phyloP scores from a whole-genome alignment of 2,113 vertebrate genomes.

The Numenius arquata region DNA sequence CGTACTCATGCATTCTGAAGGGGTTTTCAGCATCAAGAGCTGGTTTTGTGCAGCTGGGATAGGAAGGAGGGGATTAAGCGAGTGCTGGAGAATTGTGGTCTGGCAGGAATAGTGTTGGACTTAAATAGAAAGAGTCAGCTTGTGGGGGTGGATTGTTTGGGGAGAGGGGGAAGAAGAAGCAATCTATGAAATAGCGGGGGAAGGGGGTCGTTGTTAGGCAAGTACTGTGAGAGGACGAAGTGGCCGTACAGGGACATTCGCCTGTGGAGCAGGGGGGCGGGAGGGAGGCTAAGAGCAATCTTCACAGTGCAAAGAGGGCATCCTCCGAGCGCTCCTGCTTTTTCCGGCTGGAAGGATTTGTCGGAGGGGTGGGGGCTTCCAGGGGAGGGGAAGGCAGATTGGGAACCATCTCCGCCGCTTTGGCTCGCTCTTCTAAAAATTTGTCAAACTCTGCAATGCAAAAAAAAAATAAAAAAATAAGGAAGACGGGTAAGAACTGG shows the following conservation, averaged over 20 bases:
- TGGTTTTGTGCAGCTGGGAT: conserved; percentile 52
- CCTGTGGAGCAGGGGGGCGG: neutral
- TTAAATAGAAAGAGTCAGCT: conserved; percentile 69
- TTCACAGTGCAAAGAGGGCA: conserved; percentile 88
- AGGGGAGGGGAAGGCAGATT: conserved; percentile 83
- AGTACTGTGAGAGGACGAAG: conserved; percentile 1
- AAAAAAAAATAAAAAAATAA: neutral
- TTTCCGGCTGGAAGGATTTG: conserved; percentile 77
- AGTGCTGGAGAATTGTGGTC: conserved; percentile 24
- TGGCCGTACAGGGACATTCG: neutral
- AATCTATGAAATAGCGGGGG: neutral
- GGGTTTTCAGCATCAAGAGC: conserved; percentile 43
- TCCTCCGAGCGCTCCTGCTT: conserved; percentile 87
- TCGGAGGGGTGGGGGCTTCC: conserved; percentile 73
- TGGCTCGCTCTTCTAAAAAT: conserved; percentile 96
- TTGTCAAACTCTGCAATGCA: conserved; percentile 93
- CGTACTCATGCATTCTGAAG: conserved; percentile 47
- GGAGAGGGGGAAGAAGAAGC: neutral
- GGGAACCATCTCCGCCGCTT: conserved; percentile 90
- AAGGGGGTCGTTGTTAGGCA: neutral
- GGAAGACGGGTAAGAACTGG: neutral
- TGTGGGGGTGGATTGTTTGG: neutral
- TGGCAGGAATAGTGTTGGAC: conserved; percentile 42
- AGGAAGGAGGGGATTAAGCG: conserved; percentile 53
- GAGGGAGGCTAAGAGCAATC: neutral